phyloP scores from a whole-genome alignment of 1,140 invertebrate species.

The Diploscapter pachys region DNA sequence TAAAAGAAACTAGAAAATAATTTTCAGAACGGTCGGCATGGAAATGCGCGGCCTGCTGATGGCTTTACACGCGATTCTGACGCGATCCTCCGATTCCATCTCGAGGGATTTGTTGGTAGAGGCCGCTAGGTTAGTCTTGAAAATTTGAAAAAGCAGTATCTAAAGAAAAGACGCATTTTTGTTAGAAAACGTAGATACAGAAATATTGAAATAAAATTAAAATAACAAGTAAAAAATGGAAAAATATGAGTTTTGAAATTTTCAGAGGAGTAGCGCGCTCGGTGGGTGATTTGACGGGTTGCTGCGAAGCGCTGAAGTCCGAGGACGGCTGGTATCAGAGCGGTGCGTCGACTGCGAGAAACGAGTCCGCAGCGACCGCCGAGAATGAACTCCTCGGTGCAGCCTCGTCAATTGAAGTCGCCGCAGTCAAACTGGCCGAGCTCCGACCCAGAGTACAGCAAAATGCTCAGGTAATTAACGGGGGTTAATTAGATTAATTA shows the following conservation, averaged over 20 bases:
- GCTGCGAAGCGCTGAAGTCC: slow-evolving; percentile 60
- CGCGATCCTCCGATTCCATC: slow-evolving; percentile 52
- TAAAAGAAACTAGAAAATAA: no score
- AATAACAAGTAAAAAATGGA: slow-evolving; percentile 11
- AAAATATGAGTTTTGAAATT: slow-evolving; percentile 39
- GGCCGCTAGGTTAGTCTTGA: not conserved
- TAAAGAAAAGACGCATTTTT: no score
- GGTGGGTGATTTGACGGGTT: slow-evolving; percentile 35
- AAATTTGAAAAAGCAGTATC: no score
- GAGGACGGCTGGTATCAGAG: slow-evolving; percentile 84
- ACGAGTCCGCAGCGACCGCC: slow-evolving; percentile 93
- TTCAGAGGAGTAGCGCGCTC: slow-evolving; percentile 43
- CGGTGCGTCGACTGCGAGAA: slow-evolving; percentile 51
- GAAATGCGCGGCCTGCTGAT: slow-evolving; percentile 75
- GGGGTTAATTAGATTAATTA: not conserved
- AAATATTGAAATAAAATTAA: no score
- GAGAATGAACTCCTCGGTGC: slow-evolving; percentile 96
- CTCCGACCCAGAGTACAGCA: slow-evolving; percentile 71
- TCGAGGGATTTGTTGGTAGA: not conserved
- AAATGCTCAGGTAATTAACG: not conserved
- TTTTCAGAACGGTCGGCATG: no score
- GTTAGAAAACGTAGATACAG: no score
- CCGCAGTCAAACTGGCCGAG: slow-evolving; percentile 87
- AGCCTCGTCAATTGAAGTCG: slow-evolving; percentile 93
- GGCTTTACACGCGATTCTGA: slow-evolving; percentile 72